These are phyloP conservation scores for Hemiprocne comata DNA, from an alignment of 2,113 vertebrate genomes.

Conservation along the genomic window DNA sequence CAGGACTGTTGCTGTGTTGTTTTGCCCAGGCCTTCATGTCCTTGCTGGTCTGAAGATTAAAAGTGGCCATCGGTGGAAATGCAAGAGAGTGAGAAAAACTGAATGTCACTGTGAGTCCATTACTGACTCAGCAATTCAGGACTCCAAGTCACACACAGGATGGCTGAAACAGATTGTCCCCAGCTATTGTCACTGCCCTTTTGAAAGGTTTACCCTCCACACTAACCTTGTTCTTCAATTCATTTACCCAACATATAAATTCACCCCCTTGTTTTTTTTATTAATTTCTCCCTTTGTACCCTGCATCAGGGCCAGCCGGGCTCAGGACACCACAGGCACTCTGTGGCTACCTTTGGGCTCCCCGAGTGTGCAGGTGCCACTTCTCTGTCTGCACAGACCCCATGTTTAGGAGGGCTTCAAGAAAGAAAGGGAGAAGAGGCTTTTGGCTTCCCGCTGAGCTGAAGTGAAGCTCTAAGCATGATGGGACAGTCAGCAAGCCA, in stretches of 20 bases:
- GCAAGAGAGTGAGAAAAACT: background rate
- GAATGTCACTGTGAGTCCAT: background rate
- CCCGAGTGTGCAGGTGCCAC: background rate
- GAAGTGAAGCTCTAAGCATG: accelerated
- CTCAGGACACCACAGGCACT: background rate
- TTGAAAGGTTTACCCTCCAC: background rate
- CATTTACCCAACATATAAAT: background rate
- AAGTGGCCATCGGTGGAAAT: background rate
- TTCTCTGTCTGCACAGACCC: background rate
- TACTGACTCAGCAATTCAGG: background rate
- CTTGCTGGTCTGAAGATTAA: background rate
- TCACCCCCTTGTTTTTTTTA: background rate
- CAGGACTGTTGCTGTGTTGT: background rate
- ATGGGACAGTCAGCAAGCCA: background rate
- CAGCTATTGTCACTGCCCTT: background rate
- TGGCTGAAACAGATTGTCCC: background rate
- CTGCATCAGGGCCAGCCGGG: background rate
- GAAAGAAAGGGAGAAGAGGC: background rate
- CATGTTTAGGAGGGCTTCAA: background rate
- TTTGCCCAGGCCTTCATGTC: background rate
- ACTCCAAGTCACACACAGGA: background rate
- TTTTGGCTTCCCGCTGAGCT: background rate
- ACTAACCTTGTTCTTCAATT: background rate
- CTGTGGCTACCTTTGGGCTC: accelerated
- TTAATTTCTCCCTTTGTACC: background rate